Conservation (phyloP, 2,113 vertebrate species). For the Balaeniceps rex region DNA sequence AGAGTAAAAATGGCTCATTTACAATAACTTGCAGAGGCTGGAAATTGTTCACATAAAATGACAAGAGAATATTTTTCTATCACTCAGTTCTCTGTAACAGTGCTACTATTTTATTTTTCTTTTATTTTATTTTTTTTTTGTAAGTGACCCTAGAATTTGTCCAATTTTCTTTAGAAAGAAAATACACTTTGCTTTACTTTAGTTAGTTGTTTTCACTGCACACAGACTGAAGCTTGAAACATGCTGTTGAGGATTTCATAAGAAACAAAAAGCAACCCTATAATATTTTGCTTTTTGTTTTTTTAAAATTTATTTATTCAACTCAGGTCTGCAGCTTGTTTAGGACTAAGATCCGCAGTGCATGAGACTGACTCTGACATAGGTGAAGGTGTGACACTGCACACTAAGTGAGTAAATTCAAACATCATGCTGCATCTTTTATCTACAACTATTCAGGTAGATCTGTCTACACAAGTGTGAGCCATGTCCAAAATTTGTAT, state of each 20-base stretch:
- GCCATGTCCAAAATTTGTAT: too few relatives aligned
- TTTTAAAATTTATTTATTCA: background rate
- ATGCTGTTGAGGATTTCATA: background rate
- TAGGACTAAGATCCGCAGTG: background rate
- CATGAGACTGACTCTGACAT: background rate
- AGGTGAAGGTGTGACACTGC: background rate
- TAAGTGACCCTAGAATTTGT: background rate
- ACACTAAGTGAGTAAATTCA: background rate
- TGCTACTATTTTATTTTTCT: background rate
- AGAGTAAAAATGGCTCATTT: background rate
- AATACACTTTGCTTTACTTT: background rate
- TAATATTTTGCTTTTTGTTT: background rate
- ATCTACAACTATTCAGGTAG: background rate
- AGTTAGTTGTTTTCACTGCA: background rate
- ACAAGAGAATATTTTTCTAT: background rate
- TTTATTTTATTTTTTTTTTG: background rate
- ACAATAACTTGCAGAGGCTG: background rate
- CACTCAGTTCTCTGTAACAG: background rate
- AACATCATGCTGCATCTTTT: background rate
- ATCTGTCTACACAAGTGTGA: background rate
- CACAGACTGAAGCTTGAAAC: background rate
- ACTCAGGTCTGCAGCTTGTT: background rate
- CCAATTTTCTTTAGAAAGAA: background rate
- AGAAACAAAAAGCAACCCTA: background rate
- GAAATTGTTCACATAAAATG: background rate